Conservation (phyloP, 2,888 invertebrate species). For the Druceiella hillmani region DNA sequence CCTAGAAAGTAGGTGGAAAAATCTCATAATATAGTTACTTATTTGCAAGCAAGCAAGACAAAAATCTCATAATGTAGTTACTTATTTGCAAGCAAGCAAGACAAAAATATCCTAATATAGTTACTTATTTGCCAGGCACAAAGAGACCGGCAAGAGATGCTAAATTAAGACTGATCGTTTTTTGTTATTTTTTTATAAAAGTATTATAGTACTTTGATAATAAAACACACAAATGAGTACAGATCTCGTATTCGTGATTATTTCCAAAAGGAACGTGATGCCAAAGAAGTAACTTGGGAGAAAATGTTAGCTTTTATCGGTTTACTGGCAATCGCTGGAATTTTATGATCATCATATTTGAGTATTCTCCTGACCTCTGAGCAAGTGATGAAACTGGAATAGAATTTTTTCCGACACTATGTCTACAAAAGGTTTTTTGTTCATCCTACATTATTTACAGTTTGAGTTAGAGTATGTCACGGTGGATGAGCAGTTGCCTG, state of each 20-base stretch:
- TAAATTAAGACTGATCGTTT: no score
- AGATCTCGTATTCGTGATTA: not conserved
- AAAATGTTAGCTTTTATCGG: conserved; percentile 5
- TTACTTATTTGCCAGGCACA: no score
- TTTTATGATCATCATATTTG: conserved; percentile 2
- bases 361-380: conserved; percentile 5
- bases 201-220: conserved; percentile 5
- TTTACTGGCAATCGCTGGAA: conserved; percentile 3
- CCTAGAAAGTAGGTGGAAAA: no score
- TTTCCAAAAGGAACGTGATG: conserved; percentile 6
- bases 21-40: no score
- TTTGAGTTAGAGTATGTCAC: conserved; percentile 4
- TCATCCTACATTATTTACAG: conserved; percentile 3
- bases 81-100: no score
- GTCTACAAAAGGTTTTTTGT: conserved; percentile 3
- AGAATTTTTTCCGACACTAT: conserved; percentile 7
- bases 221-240: conserved; percentile 7
- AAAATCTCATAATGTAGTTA: no score
- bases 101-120: no score
- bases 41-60: no score
- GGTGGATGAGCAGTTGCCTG: not conserved
- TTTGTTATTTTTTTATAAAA: no score
- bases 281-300: conserved; percentile 1
- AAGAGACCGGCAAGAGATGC: no score
- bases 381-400: conserved; percentile 6